These are phyloP conservation scores for Drosophila obscura DNA, from an alignment of 1,140 invertebrate genomes.

Conservation along the genomic window DNA sequence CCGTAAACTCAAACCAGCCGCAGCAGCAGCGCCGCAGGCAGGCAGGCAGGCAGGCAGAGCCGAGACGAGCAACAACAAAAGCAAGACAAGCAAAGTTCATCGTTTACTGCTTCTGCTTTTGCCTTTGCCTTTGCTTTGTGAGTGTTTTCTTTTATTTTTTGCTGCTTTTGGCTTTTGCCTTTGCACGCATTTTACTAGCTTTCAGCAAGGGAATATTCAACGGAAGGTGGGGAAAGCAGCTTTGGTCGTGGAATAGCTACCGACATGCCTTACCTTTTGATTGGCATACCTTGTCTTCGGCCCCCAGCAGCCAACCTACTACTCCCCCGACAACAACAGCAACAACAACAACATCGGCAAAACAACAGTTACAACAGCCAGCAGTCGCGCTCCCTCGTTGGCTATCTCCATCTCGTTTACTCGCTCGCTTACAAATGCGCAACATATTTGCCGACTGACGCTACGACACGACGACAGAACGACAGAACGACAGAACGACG, in stretches of 20 bases:
- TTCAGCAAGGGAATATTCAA: neutral
- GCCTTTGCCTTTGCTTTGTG: slow-evolving; percentile 22
- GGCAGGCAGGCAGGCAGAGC: no score
- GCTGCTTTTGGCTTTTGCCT: slow-evolving; percentile 27
- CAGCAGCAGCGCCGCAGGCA: slow-evolving; percentile 7
- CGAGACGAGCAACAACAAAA: slow-evolving; percentile 44
- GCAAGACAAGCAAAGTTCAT: slow-evolving; percentile 76
- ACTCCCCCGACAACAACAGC: slow-evolving; percentile 21
- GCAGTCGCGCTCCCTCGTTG: slow-evolving; percentile 18
- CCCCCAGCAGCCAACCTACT: slow-evolving; percentile 26
- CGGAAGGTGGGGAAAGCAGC: no score
- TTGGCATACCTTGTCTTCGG: slow-evolving; percentile 1
- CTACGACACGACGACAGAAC: slow-evolving; percentile 33
- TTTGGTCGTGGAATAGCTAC: no score
- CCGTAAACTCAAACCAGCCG: slow-evolving; percentile 45
- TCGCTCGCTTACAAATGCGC: slow-evolving; percentile 61
- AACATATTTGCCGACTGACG: slow-evolving; percentile 78
- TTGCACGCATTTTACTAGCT: slow-evolving; percentile 73
- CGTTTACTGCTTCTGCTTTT: slow-evolving; percentile 64
- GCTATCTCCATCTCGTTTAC: slow-evolving; percentile 11
- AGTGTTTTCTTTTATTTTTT: slow-evolving; percentile 24
- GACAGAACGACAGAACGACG: slow-evolving; percentile 35
- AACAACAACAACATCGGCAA: slow-evolving; percentile 25
- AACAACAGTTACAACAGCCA: slow-evolving; percentile 75
- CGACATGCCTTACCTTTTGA: no score